These are phyloP conservation scores for silkworm (Bombyx mori) DNA, from an alignment of 1,140 invertebrate species.

Conservation along the genomic window ASM3026992v2 NC_085116.1:8571001-8571500, in stretches of 20 bases:
- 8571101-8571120: conserved; percentile 86
- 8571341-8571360: conserved; percentile 81
- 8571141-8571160: conserved; percentile 83
- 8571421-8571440: conserved; percentile 89
- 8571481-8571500: conserved; percentile 87
- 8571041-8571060: conserved; percentile 87
- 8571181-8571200: conserved; percentile 82
- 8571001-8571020: conserved; percentile 85
- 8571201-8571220: conserved; percentile 83
- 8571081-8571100: conserved; percentile 77
- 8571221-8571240: conserved; percentile 90
- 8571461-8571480: conserved; percentile 85
- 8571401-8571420: conserved; percentile 89
- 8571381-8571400: conserved; percentile 88
- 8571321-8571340: conserved; percentile 74
- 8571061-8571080: conserved; percentile 83
- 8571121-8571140: conserved; percentile 86
- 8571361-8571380: conserved; percentile 90
- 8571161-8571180: conserved; percentile 85
- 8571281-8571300: conserved; percentile 86
- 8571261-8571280: conserved; percentile 82
- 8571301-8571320: conserved; percentile 77
- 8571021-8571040: conserved; percentile 82
- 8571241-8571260: conserved; percentile 82
- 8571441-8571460: conserved; percentile 80